A percentile compares a stretch with the other conserved stretches of the same genome.
phyloP scores from a whole-genome alignment of 2,113 vertebrate genomes.

The Aramus guarauna region DNA sequence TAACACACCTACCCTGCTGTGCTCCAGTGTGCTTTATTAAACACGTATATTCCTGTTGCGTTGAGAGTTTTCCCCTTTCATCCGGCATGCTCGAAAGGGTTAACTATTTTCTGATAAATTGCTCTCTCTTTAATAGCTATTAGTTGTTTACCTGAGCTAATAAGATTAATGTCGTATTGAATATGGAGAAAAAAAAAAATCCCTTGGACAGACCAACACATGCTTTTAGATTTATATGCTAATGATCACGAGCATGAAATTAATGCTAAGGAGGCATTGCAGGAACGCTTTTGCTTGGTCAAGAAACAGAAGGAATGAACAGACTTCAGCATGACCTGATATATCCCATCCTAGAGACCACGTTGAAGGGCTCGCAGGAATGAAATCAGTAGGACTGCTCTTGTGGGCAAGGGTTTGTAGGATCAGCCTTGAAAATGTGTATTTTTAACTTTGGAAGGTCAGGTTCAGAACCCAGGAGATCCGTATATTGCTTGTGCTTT shows the following conservation, averaged over 20 bases:
- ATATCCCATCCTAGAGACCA: not conserved
- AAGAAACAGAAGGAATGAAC: not conserved
- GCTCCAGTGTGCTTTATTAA: rapidly evolving
- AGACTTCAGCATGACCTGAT: not conserved
- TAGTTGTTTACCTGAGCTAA: constrained; percentile 52
- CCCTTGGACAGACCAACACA: not conserved
- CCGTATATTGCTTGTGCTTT: constrained; percentile 54
- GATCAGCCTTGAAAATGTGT: constrained; percentile 41
- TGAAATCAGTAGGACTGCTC: not conserved
- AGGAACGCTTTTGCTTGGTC: not conserved
- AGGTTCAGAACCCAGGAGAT: constrained; percentile 61
- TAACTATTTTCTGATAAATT: not conserved
- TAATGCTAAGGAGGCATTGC: not conserved
- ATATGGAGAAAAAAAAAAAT: not conserved
- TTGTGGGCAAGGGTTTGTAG: not conserved
- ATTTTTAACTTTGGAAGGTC: constrained; percentile 51
- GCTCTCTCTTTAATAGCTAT: not conserved
- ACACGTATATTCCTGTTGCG: rapidly evolving
- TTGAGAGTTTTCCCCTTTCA: not conserved
- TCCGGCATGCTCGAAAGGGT: not conserved
- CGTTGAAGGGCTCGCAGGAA: rapidly evolving
- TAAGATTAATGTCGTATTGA: constrained; percentile 12
- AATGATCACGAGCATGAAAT: not conserved
- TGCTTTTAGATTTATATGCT: constrained; percentile 28
- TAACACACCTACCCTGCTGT: rapidly evolving